These are phyloP conservation scores for Cheilosia grossa DNA, from an alignment of 2,888 invertebrate genomes.

Conservation along the genomic window DNA sequence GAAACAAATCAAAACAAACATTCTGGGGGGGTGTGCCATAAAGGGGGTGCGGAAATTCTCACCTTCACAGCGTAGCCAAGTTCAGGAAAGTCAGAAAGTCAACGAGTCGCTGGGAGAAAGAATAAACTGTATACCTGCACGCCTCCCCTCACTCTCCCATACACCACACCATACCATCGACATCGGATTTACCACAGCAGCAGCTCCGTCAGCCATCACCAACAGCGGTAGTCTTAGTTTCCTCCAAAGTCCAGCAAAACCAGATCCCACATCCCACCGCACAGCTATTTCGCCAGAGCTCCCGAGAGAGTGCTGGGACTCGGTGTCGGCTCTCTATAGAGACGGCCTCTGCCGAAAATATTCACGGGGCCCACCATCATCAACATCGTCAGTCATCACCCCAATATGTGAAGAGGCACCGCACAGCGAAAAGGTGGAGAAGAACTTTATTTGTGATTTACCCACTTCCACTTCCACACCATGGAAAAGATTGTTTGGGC, in stretches of 20 bases:
- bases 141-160: constrained; percentile 1
- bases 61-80: constrained; percentile 52
- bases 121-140: constrained; percentile 18
- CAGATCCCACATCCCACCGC: constrained; percentile 57
- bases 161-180: constrained; percentile 7
- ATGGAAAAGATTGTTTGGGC: constrained; percentile 41
- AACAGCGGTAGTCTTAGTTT: background rate
- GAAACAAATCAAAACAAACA: constrained; percentile 51
- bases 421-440: constrained; percentile 19
- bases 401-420: background rate
- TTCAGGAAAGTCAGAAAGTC: constrained; percentile 65
- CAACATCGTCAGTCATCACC: too few species aligned
- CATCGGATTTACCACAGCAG: background rate
- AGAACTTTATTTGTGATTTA: constrained; percentile 24
- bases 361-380: background rate
- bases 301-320: constrained; percentile 24
- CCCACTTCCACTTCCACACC: background rate
- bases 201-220: background rate
- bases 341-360: constrained; percentile 18
- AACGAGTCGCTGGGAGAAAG: constrained; percentile 36
- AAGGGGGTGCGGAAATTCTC: constrained; percentile 41
- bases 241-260: constrained; percentile 55
- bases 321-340: constrained; percentile 17
- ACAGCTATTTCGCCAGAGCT: constrained; percentile 48
- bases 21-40: background rate